Evolutionary conservation across 2,797 vertebrate species (phyloP).

Genomic region (Crocidura indochinensis): DNA sequence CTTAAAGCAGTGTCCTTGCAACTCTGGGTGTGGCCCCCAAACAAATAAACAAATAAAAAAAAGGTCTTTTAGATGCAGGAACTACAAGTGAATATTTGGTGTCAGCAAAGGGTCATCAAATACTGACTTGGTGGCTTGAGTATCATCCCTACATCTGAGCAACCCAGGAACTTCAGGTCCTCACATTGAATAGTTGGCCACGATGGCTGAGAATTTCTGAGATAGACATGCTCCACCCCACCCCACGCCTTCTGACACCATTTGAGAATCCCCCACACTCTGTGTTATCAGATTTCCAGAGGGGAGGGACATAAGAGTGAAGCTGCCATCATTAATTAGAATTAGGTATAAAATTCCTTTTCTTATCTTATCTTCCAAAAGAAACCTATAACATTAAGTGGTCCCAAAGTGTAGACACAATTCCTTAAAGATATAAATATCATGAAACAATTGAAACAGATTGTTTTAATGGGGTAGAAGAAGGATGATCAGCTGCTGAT

Average conservation of each 20-base stretch:
- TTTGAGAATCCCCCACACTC: neutral
- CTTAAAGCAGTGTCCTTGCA: too few species aligned
- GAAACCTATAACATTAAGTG: neutral
- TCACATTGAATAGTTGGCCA: too few species aligned
- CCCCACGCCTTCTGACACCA: too few species aligned
- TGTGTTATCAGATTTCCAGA: constrained; percentile 41
- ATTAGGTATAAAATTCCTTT: neutral
- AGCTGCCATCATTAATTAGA: constrained; percentile 18
- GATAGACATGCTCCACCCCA: too few species aligned
- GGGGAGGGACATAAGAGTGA: neutral
- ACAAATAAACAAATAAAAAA: too few species aligned
- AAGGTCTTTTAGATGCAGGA: neutral
- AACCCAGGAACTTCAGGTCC: too few species aligned
- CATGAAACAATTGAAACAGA: neutral
- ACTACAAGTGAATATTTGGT: constrained; percentile 72
- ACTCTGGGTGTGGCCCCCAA: too few species aligned
- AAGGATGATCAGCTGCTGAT: neutral
- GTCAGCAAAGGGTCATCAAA: constrained; percentile 31
- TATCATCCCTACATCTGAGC: too few species aligned
- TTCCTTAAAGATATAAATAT: neutral
- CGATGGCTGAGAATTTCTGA: too few species aligned
- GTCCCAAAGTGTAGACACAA: neutral
- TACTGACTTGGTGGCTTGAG: too few species aligned
- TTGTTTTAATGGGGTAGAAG: neutral
- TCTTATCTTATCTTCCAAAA: neutral